Conservation (phyloP, 2,797 vertebrate species). For the Galago senegalensis region DNA sequence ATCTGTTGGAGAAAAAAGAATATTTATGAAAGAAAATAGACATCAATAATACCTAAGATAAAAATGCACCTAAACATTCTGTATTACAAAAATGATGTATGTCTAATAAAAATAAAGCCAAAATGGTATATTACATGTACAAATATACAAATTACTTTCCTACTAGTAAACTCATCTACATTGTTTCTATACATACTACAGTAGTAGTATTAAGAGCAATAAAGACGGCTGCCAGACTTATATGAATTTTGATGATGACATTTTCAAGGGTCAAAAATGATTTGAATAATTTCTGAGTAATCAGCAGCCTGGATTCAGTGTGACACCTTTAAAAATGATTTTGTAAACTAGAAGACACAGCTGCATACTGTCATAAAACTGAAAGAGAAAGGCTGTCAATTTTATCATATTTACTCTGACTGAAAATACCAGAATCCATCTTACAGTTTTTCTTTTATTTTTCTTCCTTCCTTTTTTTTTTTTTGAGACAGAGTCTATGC, state of each 20-base stretch:
- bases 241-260: not conserved
- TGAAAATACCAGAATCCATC: not conserved
- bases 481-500: no score
- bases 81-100: not conserved
- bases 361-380: not conserved
- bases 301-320: not conserved
- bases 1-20: not conserved
- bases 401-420: not conserved
- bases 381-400: not conserved
- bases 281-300: not conserved
- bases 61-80: not conserved
- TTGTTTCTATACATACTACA: not conserved
- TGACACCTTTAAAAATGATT: slow-evolving; percentile 51
- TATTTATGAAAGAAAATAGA: not conserved
- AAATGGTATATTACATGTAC: not conserved
- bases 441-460: not conserved
- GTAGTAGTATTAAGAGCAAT: not conserved
- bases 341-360: slow-evolving; percentile 17
- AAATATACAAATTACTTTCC: slow-evolving; percentile 9
- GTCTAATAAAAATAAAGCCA: not conserved
- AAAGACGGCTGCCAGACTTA: not conserved
- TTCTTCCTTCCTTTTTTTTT: not conserved
- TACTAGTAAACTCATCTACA: not conserved
- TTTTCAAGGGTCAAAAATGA: slow-evolving; percentile 29
- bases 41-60: not conserved